These are phyloP conservation scores for Oriolus oriolus DNA, from an alignment of 2,113 vertebrate genomes.

Conservation along the genomic window DNA sequence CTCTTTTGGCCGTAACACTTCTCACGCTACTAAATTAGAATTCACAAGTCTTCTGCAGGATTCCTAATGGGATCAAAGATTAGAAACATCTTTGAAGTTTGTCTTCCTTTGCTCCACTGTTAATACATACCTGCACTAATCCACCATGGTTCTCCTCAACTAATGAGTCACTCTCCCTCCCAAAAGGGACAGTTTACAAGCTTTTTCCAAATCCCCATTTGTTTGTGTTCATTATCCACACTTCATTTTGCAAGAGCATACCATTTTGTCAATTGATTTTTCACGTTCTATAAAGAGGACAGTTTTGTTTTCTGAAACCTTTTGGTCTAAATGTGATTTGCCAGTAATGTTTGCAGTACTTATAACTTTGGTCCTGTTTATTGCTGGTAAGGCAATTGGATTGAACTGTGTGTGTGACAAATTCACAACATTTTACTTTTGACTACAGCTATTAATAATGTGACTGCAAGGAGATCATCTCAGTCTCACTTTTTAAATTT, in stretches of 20 bases:
- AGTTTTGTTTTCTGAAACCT: background rate
- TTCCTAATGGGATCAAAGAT: conserved; percentile 51
- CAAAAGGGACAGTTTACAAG: background rate
- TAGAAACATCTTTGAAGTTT: conserved; percentile 51
- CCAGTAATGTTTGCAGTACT: background rate
- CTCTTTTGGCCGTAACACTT: background rate
- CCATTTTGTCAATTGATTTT: conserved; percentile 46
- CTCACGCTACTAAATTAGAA: background rate
- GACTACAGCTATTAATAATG: background rate
- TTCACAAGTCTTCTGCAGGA: conserved; percentile 32
- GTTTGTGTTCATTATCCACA: conserved; percentile 23
- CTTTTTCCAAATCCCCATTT: conserved; percentile 4
- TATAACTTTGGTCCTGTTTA: background rate
- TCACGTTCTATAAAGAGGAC: background rate
- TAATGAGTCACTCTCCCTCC: background rate
- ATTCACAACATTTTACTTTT: background rate
- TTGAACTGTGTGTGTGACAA: background rate
- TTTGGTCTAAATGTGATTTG: background rate
- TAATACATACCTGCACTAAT: conserved; percentile 28
- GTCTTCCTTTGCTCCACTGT: background rate
- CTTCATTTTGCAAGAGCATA: conserved; percentile 13
- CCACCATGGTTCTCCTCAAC: background rate
- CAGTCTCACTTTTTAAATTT: background rate
- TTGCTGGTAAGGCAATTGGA: background rate
- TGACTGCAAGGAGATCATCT: background rate